Percentiles rank a stretch among this genome's conserved stretches.
Evolutionary conservation across 2,888 invertebrate species (phyloP).

Genomic region (Meganola albula): DNA sequence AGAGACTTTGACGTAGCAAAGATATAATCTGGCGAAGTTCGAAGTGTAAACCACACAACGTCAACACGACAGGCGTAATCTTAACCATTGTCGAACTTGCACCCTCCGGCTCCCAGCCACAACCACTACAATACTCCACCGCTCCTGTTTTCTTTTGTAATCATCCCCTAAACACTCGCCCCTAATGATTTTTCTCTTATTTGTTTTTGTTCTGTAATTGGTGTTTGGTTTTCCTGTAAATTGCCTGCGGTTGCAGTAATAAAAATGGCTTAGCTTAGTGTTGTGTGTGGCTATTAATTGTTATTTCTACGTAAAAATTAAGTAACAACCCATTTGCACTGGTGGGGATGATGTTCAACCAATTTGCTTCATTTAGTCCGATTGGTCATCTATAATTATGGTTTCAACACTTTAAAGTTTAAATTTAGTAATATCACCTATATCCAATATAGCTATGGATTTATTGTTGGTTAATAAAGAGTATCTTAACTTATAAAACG

Average conservation of each 20-base stretch:
- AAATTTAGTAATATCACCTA: no score
- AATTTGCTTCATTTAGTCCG: no score
- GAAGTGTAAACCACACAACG: constrained; percentile 32
- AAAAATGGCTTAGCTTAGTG: constrained; percentile 24
- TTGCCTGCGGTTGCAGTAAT: constrained; percentile 55
- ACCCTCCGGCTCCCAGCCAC: constrained; percentile 39
- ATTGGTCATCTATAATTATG: no score
- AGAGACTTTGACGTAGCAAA: no score
- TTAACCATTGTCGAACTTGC: constrained; percentile 60
- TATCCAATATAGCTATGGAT: no score
- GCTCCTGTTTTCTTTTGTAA: constrained; percentile 65
- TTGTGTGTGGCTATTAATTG: constrained; percentile 14
- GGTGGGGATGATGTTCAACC: no score
- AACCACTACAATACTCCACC: constrained; percentile 50
- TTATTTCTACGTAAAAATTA: no score
- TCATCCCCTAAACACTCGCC: constrained; percentile 47
- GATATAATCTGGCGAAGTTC: no score
- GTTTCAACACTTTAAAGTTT: no score
- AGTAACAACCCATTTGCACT: no score
- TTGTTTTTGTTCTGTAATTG: constrained; percentile 75
- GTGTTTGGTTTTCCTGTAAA: constrained; percentile 71
- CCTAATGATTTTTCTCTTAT: constrained; percentile 72
- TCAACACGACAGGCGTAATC: constrained; percentile 56
- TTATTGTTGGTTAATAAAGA: no score
- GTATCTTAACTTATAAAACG: no score